Evolutionary conservation across 2,888 invertebrate genomes (phyloP).

Genomic region (Kryphioiulus occultus): DNA sequence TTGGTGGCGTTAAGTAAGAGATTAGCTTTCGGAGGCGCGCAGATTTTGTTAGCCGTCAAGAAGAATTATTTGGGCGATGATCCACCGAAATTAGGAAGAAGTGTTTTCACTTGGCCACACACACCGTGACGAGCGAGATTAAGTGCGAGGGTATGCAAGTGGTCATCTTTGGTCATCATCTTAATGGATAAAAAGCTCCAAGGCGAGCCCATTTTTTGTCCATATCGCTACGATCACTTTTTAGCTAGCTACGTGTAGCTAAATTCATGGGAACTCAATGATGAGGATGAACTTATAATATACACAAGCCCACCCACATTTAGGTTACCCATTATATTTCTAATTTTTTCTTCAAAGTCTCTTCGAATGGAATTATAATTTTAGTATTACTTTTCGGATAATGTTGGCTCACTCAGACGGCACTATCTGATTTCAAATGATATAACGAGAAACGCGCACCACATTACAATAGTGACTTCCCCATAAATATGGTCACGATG

Average conservation of each 20-base stretch:
- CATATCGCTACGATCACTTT: background rate
- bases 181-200: background rate
- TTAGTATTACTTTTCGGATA: too few relatives aligned
- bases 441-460: too few relatives aligned
- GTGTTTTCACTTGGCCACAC: slow-evolving; percentile 1
- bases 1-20: slow-evolving; percentile 23
- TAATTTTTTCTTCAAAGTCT: too few relatives aligned
- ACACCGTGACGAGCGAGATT: background rate
- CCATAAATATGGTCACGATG: too few relatives aligned
- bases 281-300: background rate
- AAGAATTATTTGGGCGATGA: slow-evolving; percentile 11
- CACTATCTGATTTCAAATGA: too few relatives aligned
- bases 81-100: background rate
- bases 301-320: too few relatives aligned
- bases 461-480: too few relatives aligned
- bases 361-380: too few relatives aligned
- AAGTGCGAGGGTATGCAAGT: background rate
- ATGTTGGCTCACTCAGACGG: too few relatives aligned
- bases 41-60: background rate
- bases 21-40: slow-evolving; percentile 23
- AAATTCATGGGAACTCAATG: background rate
- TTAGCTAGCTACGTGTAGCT: background rate
- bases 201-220: background rate
- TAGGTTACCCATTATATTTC: too few relatives aligned
- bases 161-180: background rate